A percentile compares a stretch with the other conserved stretches of the same genome.
These are phyloP conservation scores for Galaxea fascicularis DNA, from an alignment of 92 coral and sea anemone species.

Conservation along the genomic window DNA sequence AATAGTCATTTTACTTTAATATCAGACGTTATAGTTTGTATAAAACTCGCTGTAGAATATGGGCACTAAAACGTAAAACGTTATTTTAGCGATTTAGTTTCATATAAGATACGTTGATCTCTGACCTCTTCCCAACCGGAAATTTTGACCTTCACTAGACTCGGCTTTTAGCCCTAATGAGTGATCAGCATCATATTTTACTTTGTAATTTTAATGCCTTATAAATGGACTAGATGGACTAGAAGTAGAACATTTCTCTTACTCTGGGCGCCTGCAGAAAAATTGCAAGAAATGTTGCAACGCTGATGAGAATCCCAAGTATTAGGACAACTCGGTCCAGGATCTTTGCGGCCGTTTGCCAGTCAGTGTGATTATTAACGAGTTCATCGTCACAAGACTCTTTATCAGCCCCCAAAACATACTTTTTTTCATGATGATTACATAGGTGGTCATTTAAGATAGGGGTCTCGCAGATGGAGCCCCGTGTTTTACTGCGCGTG, in stretches of 20 bases:
- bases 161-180: too few species aligned
- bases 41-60: too few species aligned
- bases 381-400: slow-evolving; percentile 2
- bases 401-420: slow-evolving; percentile 15
- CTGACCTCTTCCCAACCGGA: too few species aligned
- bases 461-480: slow-evolving; percentile 54
- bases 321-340: slow-evolving; percentile 76
- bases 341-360: slow-evolving; percentile 85
- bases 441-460: slow-evolving; percentile 35
- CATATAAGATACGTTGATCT: too few species aligned
- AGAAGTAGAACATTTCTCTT: slow-evolving; percentile 36
- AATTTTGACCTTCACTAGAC: too few species aligned
- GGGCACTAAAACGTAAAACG: too few species aligned
- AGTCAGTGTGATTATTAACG: slow-evolving; percentile 59
- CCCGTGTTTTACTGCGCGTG: slow-evolving; percentile 28
- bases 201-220: too few species aligned
- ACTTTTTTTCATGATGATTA: slow-evolving; percentile 13
- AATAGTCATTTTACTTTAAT: too few species aligned
- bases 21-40: too few species aligned
- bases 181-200: too few species aligned
- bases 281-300: slow-evolving; percentile 69
- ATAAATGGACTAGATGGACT: neutral
- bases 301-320: slow-evolving; percentile 68
- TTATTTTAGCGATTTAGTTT: too few species aligned
- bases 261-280: slow-evolving; percentile 88